Base-by-base conservation (phyloP, 2,888 invertebrate species). In the Lysandra bellargus region DNA sequence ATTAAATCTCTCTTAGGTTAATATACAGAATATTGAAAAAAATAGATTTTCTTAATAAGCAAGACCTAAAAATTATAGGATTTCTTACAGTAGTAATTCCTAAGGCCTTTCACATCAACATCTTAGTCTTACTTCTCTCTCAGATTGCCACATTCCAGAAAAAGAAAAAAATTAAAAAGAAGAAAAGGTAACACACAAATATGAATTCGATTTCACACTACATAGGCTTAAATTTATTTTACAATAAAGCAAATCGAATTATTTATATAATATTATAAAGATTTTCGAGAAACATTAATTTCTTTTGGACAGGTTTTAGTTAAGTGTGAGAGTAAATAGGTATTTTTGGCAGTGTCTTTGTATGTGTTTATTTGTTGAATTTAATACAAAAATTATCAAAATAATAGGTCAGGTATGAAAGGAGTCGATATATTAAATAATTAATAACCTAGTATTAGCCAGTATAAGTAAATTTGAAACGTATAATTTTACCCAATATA, bases 301-400 rank as follows among this genome's bases (percentile, higher is more conserved):
- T 53, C 23, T 74, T 75, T 76, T 76, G 76, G 76, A 76, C 76
- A 76, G 76, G 76, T 76, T 72, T 72, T 57, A 78, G 53, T 61
- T 61, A 79, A 81, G 80, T 81, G 80, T 80, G 80, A 80, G 82
- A 83, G 82, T 79, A 82, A 80, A 80, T 78, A 80, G 81, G 82
- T 82, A 83, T 80, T 79, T 80, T 81, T 84, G 84, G 84, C 84
- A 84, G 84, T 84, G 84, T 81, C 79, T 80, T 83, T n/a, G 37
- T 33, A n/a, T 60, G 57, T 49, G 44, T 44, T 44, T 49, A 12
- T 72, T 72, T 64, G 64, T 64, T 57, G 17, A 17, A 17, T 53
- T 4, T 14, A 0, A 53, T 53, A 53, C 53, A 53, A 53, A 53
- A 53, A 53, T 14, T 14, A 14, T 53, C 1, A 14, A 14, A 53